These are phyloP conservation scores for Calyptommatus sinebrachiatus DNA, from an alignment of 2,113 vertebrate species.

Conservation along the genomic window DNA sequence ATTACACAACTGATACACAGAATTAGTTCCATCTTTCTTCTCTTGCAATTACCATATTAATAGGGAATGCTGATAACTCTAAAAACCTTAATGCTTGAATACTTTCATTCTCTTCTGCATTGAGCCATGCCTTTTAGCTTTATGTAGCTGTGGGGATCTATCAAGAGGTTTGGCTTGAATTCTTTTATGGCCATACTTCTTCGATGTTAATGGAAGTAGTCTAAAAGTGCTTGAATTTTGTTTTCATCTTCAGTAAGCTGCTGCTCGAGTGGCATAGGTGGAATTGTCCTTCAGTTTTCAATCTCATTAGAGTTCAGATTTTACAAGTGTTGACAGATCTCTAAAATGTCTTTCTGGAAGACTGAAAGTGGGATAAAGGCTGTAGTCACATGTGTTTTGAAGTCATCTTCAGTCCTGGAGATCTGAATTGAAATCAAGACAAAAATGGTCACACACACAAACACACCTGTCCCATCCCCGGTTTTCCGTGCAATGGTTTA, in stretches of 20 bases:
- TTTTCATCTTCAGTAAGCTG: background rate
- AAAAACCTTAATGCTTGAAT: slow-evolving; percentile 57
- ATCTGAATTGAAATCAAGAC: too few species aligned
- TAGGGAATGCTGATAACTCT: slow-evolving; percentile 63
- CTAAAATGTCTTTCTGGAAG: too few species aligned
- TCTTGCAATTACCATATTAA: slow-evolving; percentile 72
- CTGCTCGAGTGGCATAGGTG: too few species aligned
- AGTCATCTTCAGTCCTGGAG: too few species aligned
- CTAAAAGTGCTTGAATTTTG: background rate
- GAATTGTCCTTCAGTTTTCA: background rate
- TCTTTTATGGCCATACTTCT: slow-evolving; percentile 42
- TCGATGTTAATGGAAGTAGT: slow-evolving; percentile 44
- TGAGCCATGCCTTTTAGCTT: slow-evolving; percentile 36
- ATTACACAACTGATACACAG: slow-evolving; percentile 61
- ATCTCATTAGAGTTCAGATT: too few species aligned
- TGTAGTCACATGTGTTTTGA: too few species aligned
- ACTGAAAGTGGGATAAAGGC: too few species aligned
- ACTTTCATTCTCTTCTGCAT: slow-evolving; percentile 51
- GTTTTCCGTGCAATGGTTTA: too few species aligned
- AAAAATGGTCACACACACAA: too few species aligned
- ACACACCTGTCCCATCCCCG: too few species aligned
- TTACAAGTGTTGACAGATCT: too few species aligned
- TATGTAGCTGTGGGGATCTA: slow-evolving; percentile 39
- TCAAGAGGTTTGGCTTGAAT: slow-evolving; percentile 43
- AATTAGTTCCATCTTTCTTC: slow-evolving; percentile 70